phyloP scores from a whole-genome alignment of 2,797 vertebrate genomes.

The Yasuhikotakia modesta region DNA sequence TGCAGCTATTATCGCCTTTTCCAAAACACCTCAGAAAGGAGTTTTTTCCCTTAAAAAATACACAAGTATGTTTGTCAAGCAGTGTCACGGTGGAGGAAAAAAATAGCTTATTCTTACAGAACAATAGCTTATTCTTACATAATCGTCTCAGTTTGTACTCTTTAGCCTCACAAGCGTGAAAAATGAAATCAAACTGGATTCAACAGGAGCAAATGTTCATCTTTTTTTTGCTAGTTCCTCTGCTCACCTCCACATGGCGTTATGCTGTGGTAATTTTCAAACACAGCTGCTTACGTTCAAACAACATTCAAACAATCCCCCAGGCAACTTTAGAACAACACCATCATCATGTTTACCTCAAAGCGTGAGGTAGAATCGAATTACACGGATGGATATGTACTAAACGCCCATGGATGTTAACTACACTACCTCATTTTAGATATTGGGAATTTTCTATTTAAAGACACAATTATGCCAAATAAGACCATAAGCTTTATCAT shows the following conservation, averaged over 20 bases:
- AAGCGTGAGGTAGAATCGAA: conserved; percentile 49
- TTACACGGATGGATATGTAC: conserved; percentile 40
- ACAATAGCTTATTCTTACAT: no score
- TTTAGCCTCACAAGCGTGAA: conserved; percentile 52
- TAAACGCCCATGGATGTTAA: conserved; percentile 45
- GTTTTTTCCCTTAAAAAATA: conserved; percentile 35
- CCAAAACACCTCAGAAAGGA: conserved; percentile 26
- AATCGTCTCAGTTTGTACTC: conserved; percentile 47
- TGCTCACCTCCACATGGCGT: conserved; percentile 65
- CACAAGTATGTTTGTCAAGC: conserved; percentile 20
- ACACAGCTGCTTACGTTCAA: conserved; percentile 71
- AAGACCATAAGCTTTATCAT: neutral
- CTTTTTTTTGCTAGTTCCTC: conserved; percentile 52
- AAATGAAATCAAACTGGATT: conserved; percentile 57
- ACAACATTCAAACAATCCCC: no score
- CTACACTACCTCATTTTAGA: neutral
- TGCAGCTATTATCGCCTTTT: conserved; percentile 19
- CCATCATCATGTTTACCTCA: conserved; percentile 59
- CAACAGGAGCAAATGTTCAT: conserved; percentile 47
- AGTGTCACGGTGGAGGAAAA: conserved; percentile 36
- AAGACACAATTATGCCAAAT: conserved; percentile 11
- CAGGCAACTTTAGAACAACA: conserved; percentile 75
- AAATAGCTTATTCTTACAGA: conserved; percentile 35
- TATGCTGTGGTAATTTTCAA: conserved; percentile 70
- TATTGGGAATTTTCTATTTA: no score